Percentiles rank a stretch among this genome's conserved stretches.
phyloP scores from a whole-genome alignment of 2,797 vertebrate species.

The Dendrocincla tyrannina region DNA sequence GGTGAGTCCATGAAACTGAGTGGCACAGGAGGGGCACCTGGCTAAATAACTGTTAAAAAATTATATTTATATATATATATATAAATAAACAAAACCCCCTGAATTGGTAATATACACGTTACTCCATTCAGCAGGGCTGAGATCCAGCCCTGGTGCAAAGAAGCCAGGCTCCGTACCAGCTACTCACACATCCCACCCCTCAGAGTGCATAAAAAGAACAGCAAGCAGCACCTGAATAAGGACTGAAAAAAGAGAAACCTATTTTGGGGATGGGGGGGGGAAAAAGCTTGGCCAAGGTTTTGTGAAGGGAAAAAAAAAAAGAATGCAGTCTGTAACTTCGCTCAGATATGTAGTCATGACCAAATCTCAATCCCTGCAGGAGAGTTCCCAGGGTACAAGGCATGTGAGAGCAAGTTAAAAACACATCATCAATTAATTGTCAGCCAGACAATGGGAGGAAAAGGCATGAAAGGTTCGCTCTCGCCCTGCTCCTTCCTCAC shows the following conservation, averaged over 20 bases:
- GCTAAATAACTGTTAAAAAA: not conserved
- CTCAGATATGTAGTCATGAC: fast-evolving
- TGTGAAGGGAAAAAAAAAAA: not conserved
- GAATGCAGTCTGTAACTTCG: fast-evolving
- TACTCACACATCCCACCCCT: not conserved
- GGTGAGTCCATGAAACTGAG: fast-evolving
- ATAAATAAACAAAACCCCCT: not conserved
- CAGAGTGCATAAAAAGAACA: not conserved
- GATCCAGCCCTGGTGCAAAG: not conserved
- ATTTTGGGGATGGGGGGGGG: too few relatives aligned
- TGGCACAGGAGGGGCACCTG: not conserved
- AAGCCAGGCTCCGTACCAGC: not conserved
- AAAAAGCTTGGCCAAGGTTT: not conserved
- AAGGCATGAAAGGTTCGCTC: not conserved
- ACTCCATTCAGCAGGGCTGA: not conserved
- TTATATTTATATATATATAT: too few relatives aligned
- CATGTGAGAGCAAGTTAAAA: not conserved
- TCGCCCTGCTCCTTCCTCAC: not conserved
- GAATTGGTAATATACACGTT: not conserved
- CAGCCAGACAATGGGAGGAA: not conserved
- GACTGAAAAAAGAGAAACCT: not conserved
- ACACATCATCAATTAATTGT: not conserved
- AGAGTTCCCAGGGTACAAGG: not conserved
- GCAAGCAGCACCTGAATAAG: not conserved
- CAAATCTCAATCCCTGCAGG: not conserved